phyloP scores from a whole-genome alignment of 2,113 vertebrate species.

The Pteruthius melanotis region DNA sequence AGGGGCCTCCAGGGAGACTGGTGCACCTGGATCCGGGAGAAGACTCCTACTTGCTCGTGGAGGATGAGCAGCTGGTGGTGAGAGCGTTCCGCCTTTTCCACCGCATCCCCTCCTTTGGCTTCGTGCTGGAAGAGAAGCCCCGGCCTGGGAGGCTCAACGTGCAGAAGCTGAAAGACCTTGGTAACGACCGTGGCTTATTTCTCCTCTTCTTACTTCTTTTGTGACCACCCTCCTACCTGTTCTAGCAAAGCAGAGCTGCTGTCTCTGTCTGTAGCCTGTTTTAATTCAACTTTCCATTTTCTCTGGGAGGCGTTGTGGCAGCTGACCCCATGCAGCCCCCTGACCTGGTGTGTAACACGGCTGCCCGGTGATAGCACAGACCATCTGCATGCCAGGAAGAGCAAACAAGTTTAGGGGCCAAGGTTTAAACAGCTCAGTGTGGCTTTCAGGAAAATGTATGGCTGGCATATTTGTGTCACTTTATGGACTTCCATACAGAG shows the following conservation, averaged over 20 bases:
- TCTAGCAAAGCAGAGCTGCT: background rate
- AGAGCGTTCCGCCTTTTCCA: conserved; percentile 89
- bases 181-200: conserved; percentile 53
- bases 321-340: rapidly evolving
- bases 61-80: conserved; percentile 80
- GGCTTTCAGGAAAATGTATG: background rate
- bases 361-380: rapidly evolving
- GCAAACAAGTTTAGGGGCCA: background rate
- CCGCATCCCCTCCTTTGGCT: conserved; percentile 90
- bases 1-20: conserved; percentile 69
- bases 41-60: conserved; percentile 78
- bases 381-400: rapidly evolving
- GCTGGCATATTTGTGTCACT: background rate
- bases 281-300: rapidly evolving
- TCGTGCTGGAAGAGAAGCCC: conserved; percentile 83
- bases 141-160: conserved; percentile 82
- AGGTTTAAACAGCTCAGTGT: rapidly evolving
- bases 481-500: rapidly evolving
- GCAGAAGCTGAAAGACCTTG: conserved; percentile 82
- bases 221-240: rapidly evolving
- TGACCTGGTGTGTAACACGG: rapidly evolving
- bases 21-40: conserved; percentile 70
- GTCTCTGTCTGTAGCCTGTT: rapidly evolving
- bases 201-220: rapidly evolving
- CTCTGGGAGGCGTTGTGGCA: rapidly evolving